Evolutionary conservation across 2,888 invertebrate genomes (phyloP), one percentile per base, ranked within the genome.

Genomic region (Sepioteuthis lessoniana): DNA sequence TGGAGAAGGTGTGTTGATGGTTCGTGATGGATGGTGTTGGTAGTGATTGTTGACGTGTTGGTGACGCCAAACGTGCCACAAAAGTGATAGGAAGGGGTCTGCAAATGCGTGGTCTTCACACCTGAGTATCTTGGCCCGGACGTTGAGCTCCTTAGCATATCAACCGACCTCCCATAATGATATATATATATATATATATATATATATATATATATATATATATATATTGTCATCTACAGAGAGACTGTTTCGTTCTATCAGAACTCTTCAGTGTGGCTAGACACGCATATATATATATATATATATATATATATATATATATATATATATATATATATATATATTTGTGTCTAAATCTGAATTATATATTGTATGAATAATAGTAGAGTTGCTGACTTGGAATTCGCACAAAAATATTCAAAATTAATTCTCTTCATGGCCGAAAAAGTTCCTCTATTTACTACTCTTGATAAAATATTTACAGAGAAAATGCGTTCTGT

Each of bases 1-100:
- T 4, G 16, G 76, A 35, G n/a, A 76, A 35, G 76, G 76, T 31
- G 76, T 76, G 76, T 31, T n/a, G 76, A 76, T n/a, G 31, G 31
- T 35, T 76, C 0, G 19, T 0, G 76, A 35, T 76, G 76, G 55
- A 25, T 25, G 55, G 47, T 19, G 10, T 4, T 31, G 60, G 31
- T 10, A 28, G 28, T 60, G 60, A 76, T n/a, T 76, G 76, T 76
- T 76, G 76, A 76, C 76, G 76, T 76, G n/a, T 76, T n/a, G 76
- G 76, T 76, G 76, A 76, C 76, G n/a, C 76, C n/a, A 76, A 76
- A 76, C 76, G 76, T 76, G 76, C n/a, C 76, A 76, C 76, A 13
- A n/a, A 2, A 16, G 8, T n/a, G 3, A 76, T n/a, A 16, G n/a
- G 76, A n/a, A 1, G n/a, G n/a, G 13, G n/a, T 35, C 16, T n/a